phyloP scores from a whole-genome alignment of 2,797 vertebrate species.

The Emydoidea blandingii region DNA sequence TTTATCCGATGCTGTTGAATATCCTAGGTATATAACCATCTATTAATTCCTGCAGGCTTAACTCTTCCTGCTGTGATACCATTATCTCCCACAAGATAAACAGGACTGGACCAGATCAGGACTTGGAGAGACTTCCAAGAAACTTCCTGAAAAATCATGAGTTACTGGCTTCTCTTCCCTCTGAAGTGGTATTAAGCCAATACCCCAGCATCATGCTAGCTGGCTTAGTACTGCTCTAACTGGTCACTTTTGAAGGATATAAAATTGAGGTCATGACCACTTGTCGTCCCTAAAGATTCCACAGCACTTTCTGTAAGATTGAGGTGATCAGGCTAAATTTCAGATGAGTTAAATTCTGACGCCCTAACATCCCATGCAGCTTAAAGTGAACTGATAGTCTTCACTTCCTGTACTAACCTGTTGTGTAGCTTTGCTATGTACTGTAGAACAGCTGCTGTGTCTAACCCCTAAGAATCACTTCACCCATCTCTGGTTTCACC shows the following conservation, averaged over 20 bases:
- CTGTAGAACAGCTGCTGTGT: conserved; percentile 24
- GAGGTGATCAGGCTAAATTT: conserved; percentile 1
- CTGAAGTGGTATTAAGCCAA: not conserved
- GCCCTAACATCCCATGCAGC: not conserved
- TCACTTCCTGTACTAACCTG: conserved; percentile 14
- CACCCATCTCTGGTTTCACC: not conserved
- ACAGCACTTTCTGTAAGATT: conserved; percentile 11
- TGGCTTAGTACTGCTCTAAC: not conserved
- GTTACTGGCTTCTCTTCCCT: not conserved
- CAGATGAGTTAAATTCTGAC: conserved; percentile 32
- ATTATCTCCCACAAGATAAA: not conserved
- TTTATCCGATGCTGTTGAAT: not conserved
- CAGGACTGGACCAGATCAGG: not conserved
- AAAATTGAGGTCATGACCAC: not conserved
- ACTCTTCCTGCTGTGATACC: not conserved
- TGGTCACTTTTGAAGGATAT: not conserved
- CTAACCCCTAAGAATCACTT: conserved; percentile 24
- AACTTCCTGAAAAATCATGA: not conserved
- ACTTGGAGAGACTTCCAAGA: not conserved
- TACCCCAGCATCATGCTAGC: not conserved
- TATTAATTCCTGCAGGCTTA: not conserved
- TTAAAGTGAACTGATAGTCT: conserved; percentile 49
- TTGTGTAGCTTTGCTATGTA: conserved; percentile 27
- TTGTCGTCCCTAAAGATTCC: conserved; percentile 3
- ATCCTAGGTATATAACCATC: not conserved